phyloP scores from a whole-genome alignment of 2,888 invertebrate species.

The Stenoptilia bipunctidactyla region DNA sequence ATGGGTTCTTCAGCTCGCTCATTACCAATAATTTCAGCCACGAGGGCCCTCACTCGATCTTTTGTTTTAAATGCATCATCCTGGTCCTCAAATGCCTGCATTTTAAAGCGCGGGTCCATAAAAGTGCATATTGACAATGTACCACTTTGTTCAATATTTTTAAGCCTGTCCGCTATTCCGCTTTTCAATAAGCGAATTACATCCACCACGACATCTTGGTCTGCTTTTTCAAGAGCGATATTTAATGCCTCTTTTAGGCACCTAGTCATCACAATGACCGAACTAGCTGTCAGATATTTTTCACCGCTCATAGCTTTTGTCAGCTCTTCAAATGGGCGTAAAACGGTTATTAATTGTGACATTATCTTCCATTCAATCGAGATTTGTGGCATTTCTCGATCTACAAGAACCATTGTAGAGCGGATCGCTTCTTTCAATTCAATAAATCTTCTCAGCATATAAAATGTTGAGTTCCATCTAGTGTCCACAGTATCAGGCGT shows the following conservation, averaged over 20 bases:
- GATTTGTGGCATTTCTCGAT: slow-evolving; percentile 12
- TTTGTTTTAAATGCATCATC: slow-evolving; percentile 13
- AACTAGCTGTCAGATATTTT: slow-evolving; percentile 17
- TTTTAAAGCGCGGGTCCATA: slow-evolving; percentile 2
- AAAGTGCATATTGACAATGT: slow-evolving; percentile 1
- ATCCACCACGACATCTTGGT: neutral
- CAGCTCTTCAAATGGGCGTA: slow-evolving; percentile 17
- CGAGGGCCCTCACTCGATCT: slow-evolving; percentile 8
- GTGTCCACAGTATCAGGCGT: slow-evolving; percentile 19
- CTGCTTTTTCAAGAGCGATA: slow-evolving; percentile 4
- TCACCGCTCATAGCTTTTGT: slow-evolving; percentile 16
- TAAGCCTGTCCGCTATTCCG: neutral
- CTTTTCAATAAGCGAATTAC: slow-evolving; percentile 4
- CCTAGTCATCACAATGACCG: slow-evolving; percentile 15
- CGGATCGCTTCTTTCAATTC: slow-evolving; percentile 17
- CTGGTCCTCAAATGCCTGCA: slow-evolving; percentile 11
- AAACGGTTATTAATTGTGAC: slow-evolving; percentile 8
- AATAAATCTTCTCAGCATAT: slow-evolving; percentile 17
- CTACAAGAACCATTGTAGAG: slow-evolving; percentile 12
- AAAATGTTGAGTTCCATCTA: slow-evolving; percentile 24
- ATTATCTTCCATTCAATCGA: slow-evolving; percentile 15
- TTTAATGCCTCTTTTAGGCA: slow-evolving; percentile 14
- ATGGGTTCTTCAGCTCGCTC: neutral
- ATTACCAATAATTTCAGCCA: slow-evolving; percentile 9
- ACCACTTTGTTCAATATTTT: slow-evolving; percentile 3